Evolutionary conservation across 2,888 invertebrate species (phyloP).

Genomic region (Pyrocoelia pectoralis): DNA sequence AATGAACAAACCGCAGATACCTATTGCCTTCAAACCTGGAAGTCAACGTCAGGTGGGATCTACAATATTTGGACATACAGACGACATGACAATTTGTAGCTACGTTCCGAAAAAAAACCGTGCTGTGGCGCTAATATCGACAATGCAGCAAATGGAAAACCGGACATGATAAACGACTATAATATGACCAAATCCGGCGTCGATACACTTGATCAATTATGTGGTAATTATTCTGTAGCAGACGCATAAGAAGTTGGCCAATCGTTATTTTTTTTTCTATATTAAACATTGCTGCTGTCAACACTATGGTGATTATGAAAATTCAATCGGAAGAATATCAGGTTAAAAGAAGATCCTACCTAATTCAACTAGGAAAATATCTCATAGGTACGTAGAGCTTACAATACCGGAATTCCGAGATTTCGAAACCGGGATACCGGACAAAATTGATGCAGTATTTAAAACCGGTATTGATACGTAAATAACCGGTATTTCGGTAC

Average conservation of each 20-base stretch:
- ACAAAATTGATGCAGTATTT: no score
- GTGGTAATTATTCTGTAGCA: slow-evolving; percentile 5
- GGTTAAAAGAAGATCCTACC: not conserved
- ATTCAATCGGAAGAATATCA: not conserved
- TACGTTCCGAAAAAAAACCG: not conserved
- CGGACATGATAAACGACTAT: not conserved
- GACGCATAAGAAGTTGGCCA: slow-evolving; percentile 4
- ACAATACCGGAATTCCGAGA: no score
- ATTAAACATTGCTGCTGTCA: not conserved
- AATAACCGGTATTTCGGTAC: no score
- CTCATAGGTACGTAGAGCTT: no score
- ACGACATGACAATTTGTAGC: no score
- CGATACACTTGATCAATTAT: not conserved
- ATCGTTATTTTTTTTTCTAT: not conserved
- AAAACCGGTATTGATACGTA: no score
- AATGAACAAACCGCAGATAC: not conserved
- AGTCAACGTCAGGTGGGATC: not conserved
- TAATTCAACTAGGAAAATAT: not conserved
- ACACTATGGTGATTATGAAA: not conserved
- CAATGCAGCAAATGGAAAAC: not conserved
- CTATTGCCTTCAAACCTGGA: not conserved
- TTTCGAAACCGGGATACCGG: no score
- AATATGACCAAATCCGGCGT: not conserved
- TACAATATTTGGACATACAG: no score
- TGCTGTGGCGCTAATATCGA: not conserved